phyloP scores from a whole-genome alignment of 2,113 vertebrate genomes.

The Stercorarius parasiticus region DNA sequence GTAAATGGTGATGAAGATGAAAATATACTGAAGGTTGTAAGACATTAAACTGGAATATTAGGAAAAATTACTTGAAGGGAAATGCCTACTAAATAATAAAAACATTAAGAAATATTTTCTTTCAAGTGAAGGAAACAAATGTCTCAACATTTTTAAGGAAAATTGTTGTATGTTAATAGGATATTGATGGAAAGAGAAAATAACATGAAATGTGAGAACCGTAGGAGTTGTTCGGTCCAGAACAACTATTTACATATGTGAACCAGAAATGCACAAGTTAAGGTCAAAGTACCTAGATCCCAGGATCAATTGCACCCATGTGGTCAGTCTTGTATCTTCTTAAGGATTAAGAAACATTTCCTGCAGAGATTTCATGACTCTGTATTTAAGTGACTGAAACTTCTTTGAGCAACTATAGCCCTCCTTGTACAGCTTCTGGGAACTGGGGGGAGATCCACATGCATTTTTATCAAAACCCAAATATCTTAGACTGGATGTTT shows the following conservation, averaged over 20 bases:
- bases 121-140: background rate
- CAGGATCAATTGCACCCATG: background rate
- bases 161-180: background rate
- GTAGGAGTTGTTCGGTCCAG: background rate
- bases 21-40: background rate
- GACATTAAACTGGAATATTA: background rate
- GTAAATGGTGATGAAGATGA: background rate
- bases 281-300: background rate
- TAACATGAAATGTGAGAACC: background rate
- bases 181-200: background rate
- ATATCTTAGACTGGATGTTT: background rate
- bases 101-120: background rate
- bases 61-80: background rate
- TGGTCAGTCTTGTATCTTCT: background rate
- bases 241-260: background rate
- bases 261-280: background rate
- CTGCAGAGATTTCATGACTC: background rate
- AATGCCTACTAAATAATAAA: background rate
- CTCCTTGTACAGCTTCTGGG: background rate
- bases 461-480: background rate
- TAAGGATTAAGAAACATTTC: background rate
- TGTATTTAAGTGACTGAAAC: background rate
- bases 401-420: background rate
- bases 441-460: background rate
- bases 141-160: background rate